Conservation (phyloP, 2,113 vertebrate species). For the Mustelus asterias region DNA sequence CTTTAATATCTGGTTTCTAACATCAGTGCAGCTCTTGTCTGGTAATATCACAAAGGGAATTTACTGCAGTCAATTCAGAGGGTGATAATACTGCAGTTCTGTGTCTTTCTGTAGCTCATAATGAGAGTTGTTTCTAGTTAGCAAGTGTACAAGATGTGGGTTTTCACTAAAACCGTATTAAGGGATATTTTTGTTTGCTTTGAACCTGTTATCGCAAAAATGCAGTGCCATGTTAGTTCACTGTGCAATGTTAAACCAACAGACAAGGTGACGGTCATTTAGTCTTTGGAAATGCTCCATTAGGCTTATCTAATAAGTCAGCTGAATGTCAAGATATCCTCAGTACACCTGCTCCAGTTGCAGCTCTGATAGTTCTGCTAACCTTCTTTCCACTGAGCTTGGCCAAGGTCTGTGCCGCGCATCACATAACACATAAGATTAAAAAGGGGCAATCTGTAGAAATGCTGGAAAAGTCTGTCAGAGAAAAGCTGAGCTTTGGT, state of each 20-base stretch:
- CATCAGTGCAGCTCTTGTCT: background rate
- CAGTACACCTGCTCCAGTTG: background rate
- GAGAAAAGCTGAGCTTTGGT: background rate
- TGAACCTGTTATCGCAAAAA: constrained; percentile 6
- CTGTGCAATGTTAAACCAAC: background rate
- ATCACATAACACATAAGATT: background rate
- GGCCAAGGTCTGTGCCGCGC: background rate
- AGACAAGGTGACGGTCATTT: background rate
- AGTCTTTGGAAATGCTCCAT: background rate
- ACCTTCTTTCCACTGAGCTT: background rate
- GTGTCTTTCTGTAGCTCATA: background rate
- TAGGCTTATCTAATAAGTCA: background rate
- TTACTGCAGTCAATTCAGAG: background rate
- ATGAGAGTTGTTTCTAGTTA: background rate
- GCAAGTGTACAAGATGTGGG: background rate
- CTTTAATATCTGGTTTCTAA: background rate
- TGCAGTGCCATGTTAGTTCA: background rate
- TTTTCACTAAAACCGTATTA: background rate
- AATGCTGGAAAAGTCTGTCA: background rate
- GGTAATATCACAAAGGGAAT: background rate
- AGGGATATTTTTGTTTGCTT: background rate
- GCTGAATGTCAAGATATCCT: background rate
- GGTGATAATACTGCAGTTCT: background rate
- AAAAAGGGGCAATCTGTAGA: background rate
- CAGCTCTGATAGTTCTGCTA: background rate